phyloP scores from a whole-genome alignment of 1,140 invertebrate genomes.

The Xylocopa sonorina region DNA sequence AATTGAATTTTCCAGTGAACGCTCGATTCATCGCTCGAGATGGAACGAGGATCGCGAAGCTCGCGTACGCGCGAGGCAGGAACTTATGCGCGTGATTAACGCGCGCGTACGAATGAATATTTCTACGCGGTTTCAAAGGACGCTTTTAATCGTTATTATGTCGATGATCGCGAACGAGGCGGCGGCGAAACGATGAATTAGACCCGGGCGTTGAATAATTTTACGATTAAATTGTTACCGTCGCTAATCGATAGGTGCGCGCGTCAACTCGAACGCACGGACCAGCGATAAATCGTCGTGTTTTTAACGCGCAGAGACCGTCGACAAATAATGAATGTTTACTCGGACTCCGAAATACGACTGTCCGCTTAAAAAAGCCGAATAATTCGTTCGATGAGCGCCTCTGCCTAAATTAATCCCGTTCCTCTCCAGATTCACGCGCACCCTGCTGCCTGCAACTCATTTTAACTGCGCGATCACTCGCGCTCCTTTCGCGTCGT shows the following conservation, averaged over 20 bases:
- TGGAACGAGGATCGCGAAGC: too few relatives aligned
- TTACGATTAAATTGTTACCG: background rate
- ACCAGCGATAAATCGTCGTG: background rate
- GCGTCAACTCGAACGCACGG: background rate
- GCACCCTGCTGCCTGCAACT: too few relatives aligned
- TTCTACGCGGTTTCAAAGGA: too few relatives aligned
- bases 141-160: too few relatives aligned
- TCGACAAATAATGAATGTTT: conserved; percentile 7
- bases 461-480: too few relatives aligned
- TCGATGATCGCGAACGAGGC: background rate
- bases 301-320: background rate
- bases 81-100: too few relatives aligned
- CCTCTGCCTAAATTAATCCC: background rate
- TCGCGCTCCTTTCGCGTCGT: too few relatives aligned
- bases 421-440: too few relatives aligned
- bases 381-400: background rate
- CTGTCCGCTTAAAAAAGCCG: background rate
- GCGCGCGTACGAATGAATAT: too few relatives aligned
- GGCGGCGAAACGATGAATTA: background rate
- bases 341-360: background rate
- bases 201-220: conserved; percentile 1
- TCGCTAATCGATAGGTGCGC: background rate
- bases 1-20: too few relatives aligned
- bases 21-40: too few relatives aligned
- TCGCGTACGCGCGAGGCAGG: too few relatives aligned